phyloP scores from a whole-genome alignment of 2,888 invertebrate genomes.

The Chloroclysta siterata region DNA sequence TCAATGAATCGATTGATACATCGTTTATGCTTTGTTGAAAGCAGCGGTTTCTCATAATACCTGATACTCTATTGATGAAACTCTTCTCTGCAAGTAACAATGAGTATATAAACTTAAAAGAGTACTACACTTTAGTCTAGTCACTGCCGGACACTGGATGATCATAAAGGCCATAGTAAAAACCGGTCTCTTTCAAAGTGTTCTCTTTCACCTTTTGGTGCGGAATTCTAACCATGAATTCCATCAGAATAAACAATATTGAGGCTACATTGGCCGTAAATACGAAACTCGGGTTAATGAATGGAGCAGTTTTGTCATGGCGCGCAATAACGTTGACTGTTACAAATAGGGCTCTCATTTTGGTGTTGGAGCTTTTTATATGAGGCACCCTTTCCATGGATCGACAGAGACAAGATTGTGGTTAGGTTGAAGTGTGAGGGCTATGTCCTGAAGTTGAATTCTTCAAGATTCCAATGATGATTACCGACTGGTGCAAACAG shows the following conservation, averaged over 20 bases:
- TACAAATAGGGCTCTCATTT: slow-evolving; percentile 41
- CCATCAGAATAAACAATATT: slow-evolving; percentile 34
- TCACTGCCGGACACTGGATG: not conserved
- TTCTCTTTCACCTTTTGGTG: not conserved
- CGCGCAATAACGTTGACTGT: slow-evolving; percentile 50
- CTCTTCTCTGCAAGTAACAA: too few species aligned
- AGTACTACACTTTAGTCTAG: not conserved
- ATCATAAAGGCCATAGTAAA: not conserved
- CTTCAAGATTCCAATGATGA: too few species aligned
- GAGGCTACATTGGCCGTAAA: slow-evolving; percentile 42
- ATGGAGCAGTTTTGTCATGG: slow-evolving; percentile 56
- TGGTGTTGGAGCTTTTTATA: slow-evolving; percentile 25
- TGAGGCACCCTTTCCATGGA: not conserved
- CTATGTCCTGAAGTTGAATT: not conserved
- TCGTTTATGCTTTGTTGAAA: too few species aligned
- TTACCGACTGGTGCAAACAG: too few species aligned
- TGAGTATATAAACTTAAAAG: too few species aligned
- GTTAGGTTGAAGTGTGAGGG: not conserved
- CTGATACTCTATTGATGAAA: too few species aligned
- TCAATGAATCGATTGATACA: too few species aligned
- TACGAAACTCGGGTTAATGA: slow-evolving; percentile 47
- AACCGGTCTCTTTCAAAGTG: not conserved
- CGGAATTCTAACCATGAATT: slow-evolving; percentile 22
- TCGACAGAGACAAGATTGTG: not conserved
- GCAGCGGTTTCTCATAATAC: too few species aligned